Conservation (phyloP, 2,888 invertebrate species). For the Synergus itoensis region DNA sequence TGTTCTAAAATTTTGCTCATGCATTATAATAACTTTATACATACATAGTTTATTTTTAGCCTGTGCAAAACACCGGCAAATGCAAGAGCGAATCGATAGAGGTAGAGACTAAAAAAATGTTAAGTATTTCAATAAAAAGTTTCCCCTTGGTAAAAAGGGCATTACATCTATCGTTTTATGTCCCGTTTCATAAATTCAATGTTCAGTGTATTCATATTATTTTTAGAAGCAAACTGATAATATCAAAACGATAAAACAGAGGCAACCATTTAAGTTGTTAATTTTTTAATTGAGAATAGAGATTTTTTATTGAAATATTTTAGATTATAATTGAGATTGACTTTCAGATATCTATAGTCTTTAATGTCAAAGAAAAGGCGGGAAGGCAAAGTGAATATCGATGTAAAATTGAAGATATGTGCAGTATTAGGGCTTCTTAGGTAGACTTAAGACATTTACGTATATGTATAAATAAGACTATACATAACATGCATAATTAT, state of each 20-base stretch:
- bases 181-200: neutral
- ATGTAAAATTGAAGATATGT: slow-evolving; percentile 42
- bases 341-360: slow-evolving; percentile 23
- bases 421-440: slow-evolving; percentile 41
- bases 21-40: neutral
- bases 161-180: neutral
- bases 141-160: neutral
- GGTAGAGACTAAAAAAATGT: slow-evolving; percentile 21
- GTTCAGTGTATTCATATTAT: neutral
- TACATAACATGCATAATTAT: slow-evolving; percentile 33
- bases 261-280: neutral
- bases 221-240: neutral
- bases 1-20: neutral
- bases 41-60: slow-evolving; percentile 5
- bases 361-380: slow-evolving; percentile 17
- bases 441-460: slow-evolving; percentile 30
- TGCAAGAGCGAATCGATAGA: slow-evolving; percentile 5
- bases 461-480: slow-evolving; percentile 39
- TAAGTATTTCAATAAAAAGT: slow-evolving; percentile 27
- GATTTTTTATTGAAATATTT: slow-evolving; percentile 10
- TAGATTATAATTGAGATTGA: slow-evolving; percentile 1
- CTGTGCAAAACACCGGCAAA: slow-evolving; percentile 5
- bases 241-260: neutral
- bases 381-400: slow-evolving; percentile 20
- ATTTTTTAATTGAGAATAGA: neutral